Conservation (phyloP, 1,140 invertebrate genomes). For the Brachionus rubens region DNA sequence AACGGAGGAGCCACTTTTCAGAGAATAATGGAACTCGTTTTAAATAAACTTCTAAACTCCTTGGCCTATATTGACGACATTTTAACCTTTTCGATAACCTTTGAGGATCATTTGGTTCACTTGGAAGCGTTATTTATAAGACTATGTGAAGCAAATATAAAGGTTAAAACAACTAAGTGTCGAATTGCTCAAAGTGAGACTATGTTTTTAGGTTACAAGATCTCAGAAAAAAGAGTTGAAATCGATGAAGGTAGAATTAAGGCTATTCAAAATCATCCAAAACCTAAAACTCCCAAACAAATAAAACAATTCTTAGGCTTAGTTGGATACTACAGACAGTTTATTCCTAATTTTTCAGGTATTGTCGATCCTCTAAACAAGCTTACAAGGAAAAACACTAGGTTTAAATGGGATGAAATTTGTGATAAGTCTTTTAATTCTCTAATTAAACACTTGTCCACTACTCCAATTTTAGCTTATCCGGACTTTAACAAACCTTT, state of each 20-base stretch:
- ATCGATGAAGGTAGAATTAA: too few species aligned
- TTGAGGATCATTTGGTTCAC: constrained; percentile 58
- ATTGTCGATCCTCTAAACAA: constrained; percentile 47
- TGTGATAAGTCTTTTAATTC: too few species aligned
- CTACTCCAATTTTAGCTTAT: too few species aligned
- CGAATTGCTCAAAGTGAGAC: not conserved
- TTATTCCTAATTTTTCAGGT: constrained; percentile 46
- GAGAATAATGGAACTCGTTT: constrained; percentile 57
- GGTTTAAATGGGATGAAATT: not conserved
- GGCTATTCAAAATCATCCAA: constrained; percentile 46
- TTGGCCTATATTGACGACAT: constrained; percentile 62
- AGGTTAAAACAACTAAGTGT: constrained; percentile 14
- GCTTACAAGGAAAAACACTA: constrained; percentile 51
- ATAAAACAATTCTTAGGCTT: constrained; percentile 49
- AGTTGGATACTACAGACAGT: too few species aligned
- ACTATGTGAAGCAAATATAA: constrained; percentile 49
- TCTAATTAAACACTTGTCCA: too few species aligned
- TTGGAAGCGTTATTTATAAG: constrained; percentile 54
- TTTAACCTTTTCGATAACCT: constrained; percentile 54
- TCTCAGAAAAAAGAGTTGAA: too few species aligned
- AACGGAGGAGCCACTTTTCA: constrained; percentile 61
- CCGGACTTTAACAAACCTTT: too few species aligned
- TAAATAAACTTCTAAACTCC: constrained; percentile 49
- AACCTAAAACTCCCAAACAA: constrained; percentile 50
- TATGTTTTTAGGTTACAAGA: too few species aligned